These are phyloP conservation scores for Carcharodon carcharias DNA, from an alignment of 2,797 vertebrate species.

Conservation along the genomic window DNA sequence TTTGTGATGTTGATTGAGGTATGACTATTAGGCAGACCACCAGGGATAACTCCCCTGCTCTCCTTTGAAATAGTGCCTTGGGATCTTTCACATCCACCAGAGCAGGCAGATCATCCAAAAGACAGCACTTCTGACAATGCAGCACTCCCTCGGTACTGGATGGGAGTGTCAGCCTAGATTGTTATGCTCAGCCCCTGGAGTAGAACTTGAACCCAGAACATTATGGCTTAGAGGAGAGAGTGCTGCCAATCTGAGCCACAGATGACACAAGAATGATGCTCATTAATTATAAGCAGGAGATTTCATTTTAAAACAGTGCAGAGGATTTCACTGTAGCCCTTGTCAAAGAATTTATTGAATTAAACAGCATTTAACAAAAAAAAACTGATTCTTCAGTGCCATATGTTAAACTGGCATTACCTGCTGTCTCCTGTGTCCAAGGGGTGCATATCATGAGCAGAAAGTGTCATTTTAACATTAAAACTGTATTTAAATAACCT, in stretches of 20 bases:
- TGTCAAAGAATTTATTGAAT: background rate
- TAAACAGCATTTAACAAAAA: background rate
- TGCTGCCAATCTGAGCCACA: too few relatives aligned
- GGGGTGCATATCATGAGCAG: background rate
- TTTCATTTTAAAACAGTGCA: background rate
- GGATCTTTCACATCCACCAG: background rate
- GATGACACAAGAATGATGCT: background rate
- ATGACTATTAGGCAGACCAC: background rate
- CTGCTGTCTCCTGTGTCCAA: background rate
- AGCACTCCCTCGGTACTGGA: background rate
- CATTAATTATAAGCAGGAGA: background rate
- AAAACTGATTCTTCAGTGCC: background rate
- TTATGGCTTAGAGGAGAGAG: too few relatives aligned
- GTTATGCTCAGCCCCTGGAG: background rate
- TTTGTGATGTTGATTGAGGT: background rate
- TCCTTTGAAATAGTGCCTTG: background rate
- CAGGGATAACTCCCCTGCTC: background rate
- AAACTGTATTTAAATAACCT: conserved; percentile 19
- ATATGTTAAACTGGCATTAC: background rate
- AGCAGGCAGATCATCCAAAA: background rate
- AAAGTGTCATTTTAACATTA: background rate
- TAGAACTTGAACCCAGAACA: background rate
- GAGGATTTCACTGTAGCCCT: background rate
- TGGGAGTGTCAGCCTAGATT: background rate
- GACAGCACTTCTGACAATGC: background rate